A percentile compares a stretch with the other conserved stretches of the same genome.
Evolutionary conservation across 2,888 invertebrate species (phyloP).

Genomic region (Baronia brevicornis): DNA sequence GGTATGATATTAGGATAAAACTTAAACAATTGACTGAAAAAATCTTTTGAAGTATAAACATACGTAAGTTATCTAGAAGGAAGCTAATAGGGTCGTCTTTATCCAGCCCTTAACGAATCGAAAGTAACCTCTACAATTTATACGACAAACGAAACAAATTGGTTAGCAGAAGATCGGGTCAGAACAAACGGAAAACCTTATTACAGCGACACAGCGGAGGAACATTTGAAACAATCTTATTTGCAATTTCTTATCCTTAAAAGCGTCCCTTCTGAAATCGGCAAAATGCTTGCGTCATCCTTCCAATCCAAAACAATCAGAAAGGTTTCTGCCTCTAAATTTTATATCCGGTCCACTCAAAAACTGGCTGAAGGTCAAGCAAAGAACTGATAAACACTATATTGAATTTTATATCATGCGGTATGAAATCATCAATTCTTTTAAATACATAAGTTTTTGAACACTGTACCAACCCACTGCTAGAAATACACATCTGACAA

Average conservation of each 20-base stretch:
- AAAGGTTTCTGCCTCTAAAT: background rate
- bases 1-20: background rate
- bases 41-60: background rate
- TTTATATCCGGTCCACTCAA: too few relatives aligned
- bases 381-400: too few relatives aligned
- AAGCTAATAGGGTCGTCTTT: conserved; percentile 5
- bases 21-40: background rate
- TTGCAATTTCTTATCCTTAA: conserved; percentile 37
- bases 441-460: too few relatives aligned
- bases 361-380: too few relatives aligned
- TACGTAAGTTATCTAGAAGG: background rate
- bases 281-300: conserved; percentile 1
- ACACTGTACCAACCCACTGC: too few relatives aligned
- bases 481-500: too few relatives aligned
- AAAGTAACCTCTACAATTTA: background rate
- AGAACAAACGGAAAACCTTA: conserved; percentile 23
- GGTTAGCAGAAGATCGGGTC: conserved; percentile 5
- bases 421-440: too few relatives aligned
- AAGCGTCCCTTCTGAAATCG: conserved; percentile 7
- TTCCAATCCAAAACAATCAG: conserved; percentile 1
- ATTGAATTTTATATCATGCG: too few relatives aligned
- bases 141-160: conserved; percentile 10
- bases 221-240: conserved; percentile 42
- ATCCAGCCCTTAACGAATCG: conserved; percentile 7
- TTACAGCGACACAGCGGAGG: conserved; percentile 25